Evolutionary conservation across 2,113 vertebrate genomes (phyloP), one percentile per base, ranked within the genome.

Genomic region (Pholis gunnellus): DNA sequence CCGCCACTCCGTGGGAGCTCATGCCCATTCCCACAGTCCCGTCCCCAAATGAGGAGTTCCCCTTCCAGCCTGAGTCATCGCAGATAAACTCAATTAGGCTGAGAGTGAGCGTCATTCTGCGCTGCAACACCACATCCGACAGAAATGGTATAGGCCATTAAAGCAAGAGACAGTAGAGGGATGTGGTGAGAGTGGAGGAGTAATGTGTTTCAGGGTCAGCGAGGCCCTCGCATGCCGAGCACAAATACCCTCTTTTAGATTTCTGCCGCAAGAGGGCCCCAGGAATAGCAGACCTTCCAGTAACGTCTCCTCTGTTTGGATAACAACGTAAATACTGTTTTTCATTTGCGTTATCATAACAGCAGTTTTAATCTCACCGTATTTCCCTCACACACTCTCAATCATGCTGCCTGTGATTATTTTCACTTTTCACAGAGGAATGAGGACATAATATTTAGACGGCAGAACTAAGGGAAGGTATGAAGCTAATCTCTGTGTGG

Each of bases 271-370:
- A 87, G 79, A 87, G 68, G 61, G 83, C 66, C 74, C 71, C 76
- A 87, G 78, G 85, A 93, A 93, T 87, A 89, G 83, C 74, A 87
- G 48, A 29, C 48, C 71, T 91, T 93, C 85, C 90, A 78, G 92
- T 93, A 92, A 92, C 84, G 70, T 67, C 80, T 79, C 34, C 40
- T 82, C 40, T 90, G 90, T 92, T 93, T 88, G 79, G 79, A 90
- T 86, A 63, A 83, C 68, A 88, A 63, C 72, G 68, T 94, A 91
- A 92, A 91, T 89, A 89, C 78, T 65, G 71, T 78, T 87, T 87
- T 86, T 81, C 71, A 89, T 22, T 75, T 73, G 31, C 73, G 82
- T 83, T 78, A 87, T 73, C 77, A 78, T 83, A 75, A 61, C 84
- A 64, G 66, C n/a, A 48, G 63, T 63, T 88, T 84, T 76, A 25